Evolutionary conservation across 2,113 vertebrate species (phyloP).

Genomic region (Stomatorhinus ivindoensis): DNA sequence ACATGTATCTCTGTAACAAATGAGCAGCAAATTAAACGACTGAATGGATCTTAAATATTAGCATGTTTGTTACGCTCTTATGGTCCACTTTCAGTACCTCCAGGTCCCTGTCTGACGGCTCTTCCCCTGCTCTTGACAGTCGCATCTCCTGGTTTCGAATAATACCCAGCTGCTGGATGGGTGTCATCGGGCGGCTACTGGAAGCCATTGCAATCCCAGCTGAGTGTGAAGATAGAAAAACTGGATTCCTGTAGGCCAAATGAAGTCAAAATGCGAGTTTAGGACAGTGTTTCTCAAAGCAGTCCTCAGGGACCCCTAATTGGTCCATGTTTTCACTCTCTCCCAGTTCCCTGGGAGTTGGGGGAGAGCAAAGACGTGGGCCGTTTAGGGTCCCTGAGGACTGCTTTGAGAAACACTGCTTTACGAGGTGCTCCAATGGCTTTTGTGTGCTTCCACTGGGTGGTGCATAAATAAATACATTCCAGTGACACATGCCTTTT

Average conservation of each 20-base stretch:
- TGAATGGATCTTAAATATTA: neutral
- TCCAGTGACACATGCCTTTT: neutral
- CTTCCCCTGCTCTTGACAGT: slow-evolving; percentile 36
- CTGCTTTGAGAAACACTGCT: neutral
- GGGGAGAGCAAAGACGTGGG: neutral
- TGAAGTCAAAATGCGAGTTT: neutral
- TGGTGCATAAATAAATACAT: neutral
- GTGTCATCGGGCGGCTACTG: slow-evolving; percentile 61
- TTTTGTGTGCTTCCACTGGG: neutral
- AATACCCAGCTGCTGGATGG: slow-evolving; percentile 67
- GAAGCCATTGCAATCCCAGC: neutral
- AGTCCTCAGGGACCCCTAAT: neutral
- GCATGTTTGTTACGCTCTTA: neutral
- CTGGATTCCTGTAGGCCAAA: slow-evolving; percentile 22
- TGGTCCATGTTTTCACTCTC: neutral
- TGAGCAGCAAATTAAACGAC: slow-evolving; percentile 10
- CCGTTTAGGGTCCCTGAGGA: too few species aligned
- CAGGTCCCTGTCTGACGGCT: slow-evolving; percentile 63
- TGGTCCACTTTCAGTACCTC: slow-evolving; percentile 52
- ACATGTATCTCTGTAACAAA: slow-evolving; percentile 67
- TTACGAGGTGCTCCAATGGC: neutral
- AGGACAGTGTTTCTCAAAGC: neutral
- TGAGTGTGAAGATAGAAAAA: neutral
- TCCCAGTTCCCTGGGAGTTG: neutral
- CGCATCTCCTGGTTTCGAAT: slow-evolving; percentile 64